These are phyloP conservation scores for Malthinus seriepunctatus DNA, from an alignment of 2,888 invertebrate genomes.

Conservation along the genomic window DNA sequence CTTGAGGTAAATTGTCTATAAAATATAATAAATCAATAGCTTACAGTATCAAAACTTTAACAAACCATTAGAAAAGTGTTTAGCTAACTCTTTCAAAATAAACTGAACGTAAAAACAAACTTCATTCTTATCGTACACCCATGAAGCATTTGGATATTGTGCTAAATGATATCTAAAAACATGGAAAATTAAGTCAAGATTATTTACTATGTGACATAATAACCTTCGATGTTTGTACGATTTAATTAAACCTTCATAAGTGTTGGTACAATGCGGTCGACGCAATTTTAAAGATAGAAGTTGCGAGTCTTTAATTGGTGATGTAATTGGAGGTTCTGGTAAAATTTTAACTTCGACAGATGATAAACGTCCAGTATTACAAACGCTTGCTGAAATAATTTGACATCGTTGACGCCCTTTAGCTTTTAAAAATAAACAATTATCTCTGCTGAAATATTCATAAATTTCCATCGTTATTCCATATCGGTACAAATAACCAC, in stretches of 20 bases:
- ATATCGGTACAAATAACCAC: slow-evolving; percentile 45
- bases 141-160: slow-evolving; percentile 46
- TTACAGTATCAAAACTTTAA: slow-evolving; percentile 12
- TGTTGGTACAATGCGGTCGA: slow-evolving; percentile 44
- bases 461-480: slow-evolving; percentile 71
- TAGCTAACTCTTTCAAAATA: slow-evolving; percentile 41
- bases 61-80: slow-evolving; percentile 42
- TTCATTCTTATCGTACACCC: slow-evolving; percentile 51
- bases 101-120: slow-evolving; percentile 45
- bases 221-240: slow-evolving; percentile 50
- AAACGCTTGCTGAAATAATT: slow-evolving; percentile 49
- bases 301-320: slow-evolving; percentile 58
- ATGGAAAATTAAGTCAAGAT: neutral
- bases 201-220: neutral
- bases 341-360: slow-evolving; percentile 68
- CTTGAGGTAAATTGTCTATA: slow-evolving; percentile 57
- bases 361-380: slow-evolving; percentile 53
- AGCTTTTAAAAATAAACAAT: slow-evolving; percentile 64
- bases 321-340: slow-evolving; percentile 66
- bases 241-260: slow-evolving; percentile 41
- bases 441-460: slow-evolving; percentile 65
- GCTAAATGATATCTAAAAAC: slow-evolving; percentile 45
- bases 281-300: slow-evolving; percentile 55
- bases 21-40: neutral
- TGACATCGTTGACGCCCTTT: slow-evolving; percentile 77